Base-by-base conservation (phyloP, 2,113 vertebrate genomes). In the Chionomys nivalis region DNA sequence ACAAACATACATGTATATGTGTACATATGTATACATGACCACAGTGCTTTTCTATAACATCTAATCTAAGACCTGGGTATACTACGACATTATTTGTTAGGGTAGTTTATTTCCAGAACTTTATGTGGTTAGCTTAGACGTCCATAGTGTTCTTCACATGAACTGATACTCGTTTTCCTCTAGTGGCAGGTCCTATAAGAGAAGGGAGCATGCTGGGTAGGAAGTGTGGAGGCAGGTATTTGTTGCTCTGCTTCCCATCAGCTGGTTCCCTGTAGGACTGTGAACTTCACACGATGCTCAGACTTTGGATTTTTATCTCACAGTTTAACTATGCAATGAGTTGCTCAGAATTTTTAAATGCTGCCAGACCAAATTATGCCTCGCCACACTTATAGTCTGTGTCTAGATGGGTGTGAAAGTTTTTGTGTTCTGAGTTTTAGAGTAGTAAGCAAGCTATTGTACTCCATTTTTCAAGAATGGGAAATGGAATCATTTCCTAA, bases 201-300 rank as follows among this genome's bases (percentile, higher is more conserved):
- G 52, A 85, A 55, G 42, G 26, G 49, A 70, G 28, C 19, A 2
- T 24, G 65, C 7, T 4, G 52, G 72, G 5, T 92, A 70, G 72
- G 11, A 23, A 33, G 31, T 12, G 4, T 14, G 26, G 33, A 63
- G 55, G 11, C 19, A 49, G 2, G 8, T 3, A 4, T 24, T 13
- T 6, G 24, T 52, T 1, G 3, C 17, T n/a, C 73, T 0, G 0
- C 52, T 68, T 13, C 36, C 39, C 23, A 42, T 28, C 5, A 23
- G 19, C 19, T 33, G 39, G 5, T 17, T 17, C 52, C 47, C 14
- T 42, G 11, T 4, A 12, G 36, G 61, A 55, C 8, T 55, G 4
- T 28, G 65, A 72, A 28, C 39, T 31, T 66, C 28, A 17, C 21
- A 47, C 47, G 24, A 87, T 65, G 16, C 39, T 66, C 28, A 52